Evolutionary conservation across 2,113 vertebrate genomes (phyloP), one percentile per base, ranked within the genome.

Genomic region (Mungos mungo): DNA sequence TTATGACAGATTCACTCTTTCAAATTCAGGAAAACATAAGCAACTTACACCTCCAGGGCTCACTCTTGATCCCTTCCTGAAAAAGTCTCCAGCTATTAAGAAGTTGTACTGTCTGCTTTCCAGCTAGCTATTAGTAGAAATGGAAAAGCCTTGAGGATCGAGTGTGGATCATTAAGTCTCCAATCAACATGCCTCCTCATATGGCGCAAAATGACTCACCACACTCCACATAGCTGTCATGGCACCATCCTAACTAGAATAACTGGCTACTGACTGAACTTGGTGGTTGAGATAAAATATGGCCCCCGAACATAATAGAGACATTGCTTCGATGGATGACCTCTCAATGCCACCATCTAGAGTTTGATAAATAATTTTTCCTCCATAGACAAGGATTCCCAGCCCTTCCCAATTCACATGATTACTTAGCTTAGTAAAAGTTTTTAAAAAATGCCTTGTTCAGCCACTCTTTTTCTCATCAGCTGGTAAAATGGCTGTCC

Each of bases 321-420:
- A 57, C 6, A 74, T 31, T 52, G 72, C 1, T 41, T 41, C 41
- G 5, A 19, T 47, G 27, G 33, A 47, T 74, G 77, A 89, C 21
- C 35, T 66, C 72, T 60, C 16, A 1, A 25, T 82, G 18, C 31
- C n/a, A 54, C 18, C 47, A 91, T 77, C 38, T 57, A 57, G 12
- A 93, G 31, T 93, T 85, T 88, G 50, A 90, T 19, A 68, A 92
- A 82, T 33, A 76, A 81, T 77, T 72, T 95, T 76, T 57, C 8
- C 63, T 79, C 76, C n/a, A 35, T 15, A 86, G 29, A 65, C 38
- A 96, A 88, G 29, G 19, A 95, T 45, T 50, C 19, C 66, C 10
- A 57, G 33, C 4, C 10, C 12, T 94, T 85, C 31, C 45, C 38
- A 89, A 41, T 71, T 94, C 35, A 88, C 38, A 77, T 54, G 72